Base-by-base conservation (phyloP, 2,888 invertebrate species). In the Mythimna impura region DNA sequence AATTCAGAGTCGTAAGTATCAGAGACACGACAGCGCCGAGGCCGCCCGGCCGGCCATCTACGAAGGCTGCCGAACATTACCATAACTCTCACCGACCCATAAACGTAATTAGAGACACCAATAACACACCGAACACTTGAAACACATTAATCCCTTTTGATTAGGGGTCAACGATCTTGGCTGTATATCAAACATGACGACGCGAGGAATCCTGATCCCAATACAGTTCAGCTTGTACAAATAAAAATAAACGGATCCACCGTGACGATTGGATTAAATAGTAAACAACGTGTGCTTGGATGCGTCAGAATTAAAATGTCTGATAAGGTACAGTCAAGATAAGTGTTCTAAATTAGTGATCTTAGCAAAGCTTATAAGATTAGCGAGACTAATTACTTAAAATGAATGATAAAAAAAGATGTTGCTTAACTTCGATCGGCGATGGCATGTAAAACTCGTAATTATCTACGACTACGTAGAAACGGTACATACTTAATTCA, bases 1-100 rank as follows among this genome's bases (percentile, higher is more conserved):
- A 96, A 95, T 96, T 94, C 96, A 89, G 95, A 96, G 95, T 94
- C 96, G 96, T 96, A 96, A 96, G 96, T 96, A 96, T 96, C 94
- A 94, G 90, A 91, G 92, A 92, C 91, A 90, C 91, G 90, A 91
- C 90, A 86, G 82, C 92, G 89, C 86, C 89, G 89, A 86, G 85
- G 90, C 90, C 89, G 90, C 89, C 89, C 91, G 85, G 90, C 90
- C 89, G 90, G 89, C 89, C 91, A 92, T 92, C 94, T 89, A 90
- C 94, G 92, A 90, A 92, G 90, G 91, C 93, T 93, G 92, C 93
- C 91, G 92, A 91, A 94, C 95, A 95, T 94, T 94, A 95, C 91
- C 94, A 94, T 96, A 95, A 95, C 94, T 95, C 93, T 91, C 90
- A 86, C 91, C 90, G 87, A 93, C 92, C 92, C 91, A 92, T 94